These are phyloP conservation scores for Allolobophora icterica DNA, from an alignment of 2,888 invertebrate species.

Conservation along the genomic window DNA sequence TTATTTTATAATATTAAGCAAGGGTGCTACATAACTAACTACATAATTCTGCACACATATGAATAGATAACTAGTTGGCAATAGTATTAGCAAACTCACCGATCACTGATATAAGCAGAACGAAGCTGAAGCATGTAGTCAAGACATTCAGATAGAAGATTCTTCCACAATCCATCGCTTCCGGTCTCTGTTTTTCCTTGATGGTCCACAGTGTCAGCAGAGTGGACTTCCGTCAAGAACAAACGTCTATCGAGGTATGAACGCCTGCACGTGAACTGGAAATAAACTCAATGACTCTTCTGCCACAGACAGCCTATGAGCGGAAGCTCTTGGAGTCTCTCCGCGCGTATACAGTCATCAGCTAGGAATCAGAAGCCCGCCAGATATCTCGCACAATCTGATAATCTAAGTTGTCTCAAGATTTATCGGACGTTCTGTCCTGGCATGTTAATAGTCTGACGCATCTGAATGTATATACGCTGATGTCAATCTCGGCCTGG, in stretches of 20 bases:
- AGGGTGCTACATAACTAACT: too few species aligned
- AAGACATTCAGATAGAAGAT: background rate
- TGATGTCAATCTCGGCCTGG: background rate
- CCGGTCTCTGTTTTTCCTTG: background rate
- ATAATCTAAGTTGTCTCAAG: background rate
- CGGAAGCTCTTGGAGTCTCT: background rate
- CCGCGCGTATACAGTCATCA: background rate
- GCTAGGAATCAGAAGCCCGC: background rate
- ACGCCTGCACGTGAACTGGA: background rate
- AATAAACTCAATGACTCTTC: background rate
- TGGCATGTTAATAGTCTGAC: background rate
- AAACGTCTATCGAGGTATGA: background rate
- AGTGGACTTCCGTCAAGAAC: background rate
- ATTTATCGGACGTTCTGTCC: background rate
- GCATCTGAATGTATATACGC: slow-evolving; percentile 3
- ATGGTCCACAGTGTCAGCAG: background rate
- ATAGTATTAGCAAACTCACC: background rate
- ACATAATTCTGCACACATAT: too few species aligned
- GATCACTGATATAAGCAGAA: background rate
- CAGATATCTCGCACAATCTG: background rate
- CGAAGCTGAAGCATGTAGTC: background rate
- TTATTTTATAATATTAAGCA: too few species aligned
- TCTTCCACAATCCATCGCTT: background rate
- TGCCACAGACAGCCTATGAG: background rate
- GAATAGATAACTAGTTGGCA: background rate